Evolutionary conservation across 2,113 vertebrate species (phyloP), one percentile per base, ranked within the genome.

Genomic region (Ardeotis arabs): DNA sequence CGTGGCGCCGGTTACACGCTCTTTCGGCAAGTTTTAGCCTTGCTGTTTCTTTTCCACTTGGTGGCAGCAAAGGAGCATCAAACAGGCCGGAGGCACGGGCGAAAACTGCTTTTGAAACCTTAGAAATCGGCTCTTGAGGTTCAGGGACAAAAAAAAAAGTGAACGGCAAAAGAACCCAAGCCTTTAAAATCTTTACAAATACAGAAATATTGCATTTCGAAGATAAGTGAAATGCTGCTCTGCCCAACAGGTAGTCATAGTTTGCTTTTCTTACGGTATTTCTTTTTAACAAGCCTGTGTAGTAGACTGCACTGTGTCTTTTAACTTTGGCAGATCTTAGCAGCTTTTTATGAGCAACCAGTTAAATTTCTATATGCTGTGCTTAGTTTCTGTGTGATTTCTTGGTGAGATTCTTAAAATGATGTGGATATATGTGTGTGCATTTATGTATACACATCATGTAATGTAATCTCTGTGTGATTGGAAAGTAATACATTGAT

Each of bases 1-100:
- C 37, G 5, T 5, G 19, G 72, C 5, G 5, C 28, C 56, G 33
- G 29, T 21, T 16, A 7, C 23, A 4, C 19, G 47, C 14, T 1
- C 6, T 56, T 45, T 18, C 1, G 6, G 16, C 60, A 13, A 22
- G 6, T 75, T n/a, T 81, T 20, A 37, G 56, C 55, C 17, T 6
- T 62, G 7, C 66, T 88, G 6, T 4, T 62, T 64, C 4, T 18
- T 7, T 47, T 35, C 97, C 99, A 98, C 98, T 91, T 84, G 99
- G 98, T 98, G 99, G 98, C 98, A 99, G 98, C 98, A 99, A 96
- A 98, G 98, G 98, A 98, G 97, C 98, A 95, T 90, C 52, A 70
- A 97, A 97, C 47, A 62, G 53, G 58, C 63, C 6, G 14, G 25
- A 76, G 21, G 33, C 25, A 63, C 44, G 7, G 9, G 35, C 9